Conservation (phyloP, 2,113 vertebrate species). For the Labeo catla region DNA sequence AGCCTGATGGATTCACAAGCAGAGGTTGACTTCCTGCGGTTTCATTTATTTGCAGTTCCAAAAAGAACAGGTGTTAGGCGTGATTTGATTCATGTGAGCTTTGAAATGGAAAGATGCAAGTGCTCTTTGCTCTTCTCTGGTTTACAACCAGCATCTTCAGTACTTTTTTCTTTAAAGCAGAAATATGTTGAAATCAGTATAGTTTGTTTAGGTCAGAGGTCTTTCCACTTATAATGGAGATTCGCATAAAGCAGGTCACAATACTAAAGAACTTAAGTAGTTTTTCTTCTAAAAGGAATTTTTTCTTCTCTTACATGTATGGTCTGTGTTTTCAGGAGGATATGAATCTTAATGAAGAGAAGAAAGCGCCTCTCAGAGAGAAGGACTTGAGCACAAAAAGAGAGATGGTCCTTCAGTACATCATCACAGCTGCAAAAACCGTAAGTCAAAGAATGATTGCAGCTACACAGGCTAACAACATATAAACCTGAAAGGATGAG, state of each 20-base stretch:
- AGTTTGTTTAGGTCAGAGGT: neutral
- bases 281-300: neutral
- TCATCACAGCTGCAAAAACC: conserved; percentile 88
- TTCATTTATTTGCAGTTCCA: conserved; percentile 11
- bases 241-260: neutral
- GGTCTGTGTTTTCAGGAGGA: conserved; percentile 85
- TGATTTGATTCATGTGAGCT: neutral
- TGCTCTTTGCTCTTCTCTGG: neutral
- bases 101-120: neutral
- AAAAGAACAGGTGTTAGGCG: conserved; percentile 21
- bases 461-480: conserved; percentile 6
- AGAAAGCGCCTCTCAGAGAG: conserved; percentile 92
- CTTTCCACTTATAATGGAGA: too few species aligned
- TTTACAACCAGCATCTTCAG: neutral
- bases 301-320: conserved; percentile 13
- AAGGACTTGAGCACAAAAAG: conserved; percentile 93
- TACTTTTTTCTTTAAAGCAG: neutral
- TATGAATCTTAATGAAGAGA: conserved; percentile 99
- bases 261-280: neutral
- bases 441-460: conserved; percentile 78
- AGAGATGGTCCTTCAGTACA: conserved; percentile 97
- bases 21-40: conserved; percentile 5
- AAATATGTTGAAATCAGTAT: neutral
- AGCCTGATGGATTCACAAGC: conserved; percentile 15
- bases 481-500: neutral